A percentile compares a stretch with the other conserved stretches of the same genome.
These are phyloP conservation scores for Champsocephalus esox DNA, from an alignment of 2,797 vertebrate genomes.

Conservation along the genomic window DNA sequence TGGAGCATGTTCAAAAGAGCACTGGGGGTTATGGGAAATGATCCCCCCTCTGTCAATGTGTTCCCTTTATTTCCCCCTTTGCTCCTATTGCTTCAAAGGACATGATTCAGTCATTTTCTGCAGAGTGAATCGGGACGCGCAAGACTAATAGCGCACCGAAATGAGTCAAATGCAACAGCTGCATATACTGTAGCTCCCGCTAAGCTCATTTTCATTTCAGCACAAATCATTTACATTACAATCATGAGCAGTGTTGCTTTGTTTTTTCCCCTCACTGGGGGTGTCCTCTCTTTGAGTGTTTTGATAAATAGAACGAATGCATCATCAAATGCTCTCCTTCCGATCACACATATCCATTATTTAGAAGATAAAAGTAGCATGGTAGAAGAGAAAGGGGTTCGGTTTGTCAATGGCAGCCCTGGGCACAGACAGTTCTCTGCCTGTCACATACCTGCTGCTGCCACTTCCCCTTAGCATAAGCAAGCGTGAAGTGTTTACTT, in stretches of 20 bases:
- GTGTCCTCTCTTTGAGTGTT: slow-evolving; percentile 53
- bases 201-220: slow-evolving; percentile 58
- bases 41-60: slow-evolving; percentile 60
- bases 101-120: slow-evolving; percentile 34
- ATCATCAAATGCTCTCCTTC: slow-evolving; percentile 55
- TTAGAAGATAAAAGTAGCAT: slow-evolving; percentile 58
- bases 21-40: slow-evolving; percentile 68
- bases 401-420: slow-evolving; percentile 64
- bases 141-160: slow-evolving; percentile 15
- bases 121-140: slow-evolving; percentile 28
- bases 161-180: slow-evolving; percentile 53
- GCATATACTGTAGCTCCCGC: slow-evolving; percentile 30
- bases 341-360: slow-evolving; percentile 60
- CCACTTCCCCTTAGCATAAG: slow-evolving; percentile 86
- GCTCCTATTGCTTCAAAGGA: slow-evolving; percentile 47
- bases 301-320: slow-evolving; percentile 56
- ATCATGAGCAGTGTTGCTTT: slow-evolving; percentile 52
- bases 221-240: slow-evolving; percentile 71
- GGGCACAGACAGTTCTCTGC: slow-evolving; percentile 78
- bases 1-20: slow-evolving; percentile 63
- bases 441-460: slow-evolving; percentile 84
- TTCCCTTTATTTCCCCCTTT: slow-evolving; percentile 44
- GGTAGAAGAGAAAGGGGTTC: slow-evolving; percentile 40
- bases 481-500: slow-evolving; percentile 86
- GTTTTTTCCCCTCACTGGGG: slow-evolving; percentile 52